These are phyloP conservation scores for Alviniconcha strummeri DNA, from an alignment of 2,888 invertebrate species.

Conservation along the genomic window DNA sequence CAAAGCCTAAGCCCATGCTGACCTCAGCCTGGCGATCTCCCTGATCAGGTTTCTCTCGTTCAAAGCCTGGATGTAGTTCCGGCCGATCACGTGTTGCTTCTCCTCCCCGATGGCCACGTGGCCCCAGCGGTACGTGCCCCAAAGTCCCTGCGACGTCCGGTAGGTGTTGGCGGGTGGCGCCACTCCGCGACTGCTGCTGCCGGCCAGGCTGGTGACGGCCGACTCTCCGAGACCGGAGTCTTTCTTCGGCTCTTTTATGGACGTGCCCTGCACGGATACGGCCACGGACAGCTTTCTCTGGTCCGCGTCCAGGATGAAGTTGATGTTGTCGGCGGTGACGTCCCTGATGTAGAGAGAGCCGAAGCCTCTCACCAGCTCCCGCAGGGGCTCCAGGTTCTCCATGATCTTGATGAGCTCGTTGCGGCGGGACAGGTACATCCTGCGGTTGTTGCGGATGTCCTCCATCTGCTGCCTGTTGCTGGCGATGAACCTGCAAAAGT, in stretches of 20 bases:
- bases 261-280: conserved; percentile 44
- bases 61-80: conserved; percentile 52
- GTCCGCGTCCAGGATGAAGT: conserved; percentile 33
- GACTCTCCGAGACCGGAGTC: conserved; percentile 9
- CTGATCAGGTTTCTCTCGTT: conserved; percentile 45
- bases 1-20: not conserved
- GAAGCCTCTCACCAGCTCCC: conserved; percentile 44
- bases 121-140: conserved; percentile 51
- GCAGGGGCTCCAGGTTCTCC: conserved; percentile 47
- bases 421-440: conserved; percentile 43
- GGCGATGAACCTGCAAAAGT: conserved; percentile 50
- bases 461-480: conserved; percentile 53
- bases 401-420: conserved; percentile 48
- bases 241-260: not conserved
- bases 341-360: conserved; percentile 41
- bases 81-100: conserved; percentile 46
- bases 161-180: not conserved
- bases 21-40: conserved; percentile 62
- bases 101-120: conserved; percentile 38
- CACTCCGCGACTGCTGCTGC: not conserved
- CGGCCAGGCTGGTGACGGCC: not conserved
- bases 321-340: conserved; percentile 39
- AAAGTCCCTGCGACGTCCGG: conserved; percentile 39
- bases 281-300: conserved; percentile 37
- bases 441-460: conserved; percentile 43